Conservation (phyloP, 2,797 vertebrate species). For the Epinephelus malabaricus region DNA sequence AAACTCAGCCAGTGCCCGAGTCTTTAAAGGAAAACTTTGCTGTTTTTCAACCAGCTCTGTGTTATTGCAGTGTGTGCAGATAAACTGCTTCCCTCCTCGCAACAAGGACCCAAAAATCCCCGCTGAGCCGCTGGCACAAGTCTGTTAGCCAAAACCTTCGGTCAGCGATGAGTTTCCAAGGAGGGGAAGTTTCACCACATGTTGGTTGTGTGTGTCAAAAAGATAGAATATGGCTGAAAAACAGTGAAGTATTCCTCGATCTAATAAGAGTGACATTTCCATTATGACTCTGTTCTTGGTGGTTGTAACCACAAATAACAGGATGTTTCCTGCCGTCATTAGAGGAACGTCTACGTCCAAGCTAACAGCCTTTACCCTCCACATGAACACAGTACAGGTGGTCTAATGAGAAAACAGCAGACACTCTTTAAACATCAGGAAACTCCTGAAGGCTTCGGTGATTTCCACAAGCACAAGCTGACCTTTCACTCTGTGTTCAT, state of each 20-base stretch:
- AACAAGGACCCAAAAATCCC: too few relatives aligned
- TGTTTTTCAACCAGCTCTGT: too few relatives aligned
- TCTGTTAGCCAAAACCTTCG: too few relatives aligned
- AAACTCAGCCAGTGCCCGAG: not conserved
- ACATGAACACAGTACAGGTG: not conserved
- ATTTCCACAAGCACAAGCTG: conserved; percentile 13
- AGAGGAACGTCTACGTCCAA: not conserved
- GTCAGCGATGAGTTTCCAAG: too few relatives aligned
- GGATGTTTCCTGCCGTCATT: conserved; percentile 25
- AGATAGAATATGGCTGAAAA: not conserved
- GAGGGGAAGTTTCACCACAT: too few relatives aligned
- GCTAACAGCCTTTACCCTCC: not conserved
- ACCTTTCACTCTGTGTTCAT: not conserved
- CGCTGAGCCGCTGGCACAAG: too few relatives aligned
- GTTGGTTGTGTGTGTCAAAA: not conserved
- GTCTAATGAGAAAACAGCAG: conserved; percentile 4
- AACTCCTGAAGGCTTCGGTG: not conserved
- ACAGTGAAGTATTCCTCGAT: conserved; percentile 41
- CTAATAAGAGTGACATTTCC: not conserved
- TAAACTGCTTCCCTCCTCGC: too few relatives aligned
- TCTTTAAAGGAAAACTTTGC: too few relatives aligned
- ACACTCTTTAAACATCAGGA: conserved; percentile 2
- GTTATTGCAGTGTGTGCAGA: too few relatives aligned
- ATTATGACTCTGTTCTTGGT: not conserved
- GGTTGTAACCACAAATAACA: not conserved